phyloP scores from a whole-genome alignment of 1,140 invertebrate species.

The Drosophila albomicans region DNA sequence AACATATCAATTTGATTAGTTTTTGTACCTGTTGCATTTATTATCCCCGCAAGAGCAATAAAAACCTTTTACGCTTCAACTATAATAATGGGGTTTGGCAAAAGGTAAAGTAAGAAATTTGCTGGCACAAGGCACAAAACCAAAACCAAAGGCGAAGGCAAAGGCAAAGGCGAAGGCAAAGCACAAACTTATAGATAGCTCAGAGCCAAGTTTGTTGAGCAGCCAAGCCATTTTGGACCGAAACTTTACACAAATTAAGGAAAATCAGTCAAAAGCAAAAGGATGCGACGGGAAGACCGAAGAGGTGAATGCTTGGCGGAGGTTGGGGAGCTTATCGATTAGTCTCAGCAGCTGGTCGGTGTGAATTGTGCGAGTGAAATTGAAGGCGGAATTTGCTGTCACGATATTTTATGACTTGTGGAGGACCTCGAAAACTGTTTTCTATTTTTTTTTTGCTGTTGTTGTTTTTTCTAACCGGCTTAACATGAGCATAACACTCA shows the following conservation, averaged over 20 bases:
- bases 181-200: constrained; percentile 21
- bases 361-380: constrained; percentile 30
- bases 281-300: background rate
- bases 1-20: background rate
- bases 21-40: constrained; percentile 23
- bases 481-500: constrained; percentile 41
- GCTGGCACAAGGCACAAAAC: too few relatives aligned
- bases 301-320: background rate
- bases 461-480: constrained; percentile 29
- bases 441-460: constrained; percentile 1
- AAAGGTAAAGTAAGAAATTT: background rate
- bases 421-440: constrained; percentile 32
- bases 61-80: constrained; percentile 9
- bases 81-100: background rate
- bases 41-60: background rate
- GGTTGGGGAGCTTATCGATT: constrained; percentile 20
- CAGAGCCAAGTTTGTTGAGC: constrained; percentile 13
- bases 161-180: background rate
- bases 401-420: constrained; percentile 44
- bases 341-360: constrained; percentile 21
- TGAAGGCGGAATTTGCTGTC: constrained; percentile 36
- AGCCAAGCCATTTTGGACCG: constrained; percentile 9
- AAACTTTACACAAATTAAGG: constrained; percentile 27
- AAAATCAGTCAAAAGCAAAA: constrained; percentile 11
- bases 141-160: too few relatives aligned